Percentiles rank a stretch among this genome's conserved stretches.
Conservation (phyloP, 2,888 invertebrate genomes). For the Timema podura region DNA sequence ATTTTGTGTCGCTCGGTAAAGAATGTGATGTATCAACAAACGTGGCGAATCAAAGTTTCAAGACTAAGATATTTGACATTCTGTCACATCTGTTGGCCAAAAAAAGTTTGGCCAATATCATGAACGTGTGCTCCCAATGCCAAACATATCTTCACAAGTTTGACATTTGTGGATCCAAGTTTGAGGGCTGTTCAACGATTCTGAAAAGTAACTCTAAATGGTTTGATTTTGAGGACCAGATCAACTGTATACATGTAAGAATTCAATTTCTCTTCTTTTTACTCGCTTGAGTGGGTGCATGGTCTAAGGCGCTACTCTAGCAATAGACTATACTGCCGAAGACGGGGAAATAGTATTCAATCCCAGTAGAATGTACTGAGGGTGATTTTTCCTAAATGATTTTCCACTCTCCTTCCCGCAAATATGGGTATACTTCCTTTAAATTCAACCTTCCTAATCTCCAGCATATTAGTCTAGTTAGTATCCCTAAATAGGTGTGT, state of each 20-base stretch:
- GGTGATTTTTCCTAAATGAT: too few relatives aligned
- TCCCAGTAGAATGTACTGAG: too few relatives aligned
- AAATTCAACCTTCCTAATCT: too few relatives aligned
- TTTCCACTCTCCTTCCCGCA: too few relatives aligned
- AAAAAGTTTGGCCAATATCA: neutral
- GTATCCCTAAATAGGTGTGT: too few relatives aligned
- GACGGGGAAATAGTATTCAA: too few relatives aligned
- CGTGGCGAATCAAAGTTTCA: neutral
- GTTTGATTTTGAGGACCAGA: neutral
- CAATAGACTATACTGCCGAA: too few relatives aligned
- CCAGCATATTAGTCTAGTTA: too few relatives aligned
- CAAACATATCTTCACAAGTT: neutral
- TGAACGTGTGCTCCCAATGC: neutral
- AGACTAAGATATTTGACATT: constrained; percentile 1
- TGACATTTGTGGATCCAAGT: neutral
- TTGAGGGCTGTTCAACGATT: neutral
- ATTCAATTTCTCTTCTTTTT: too few relatives aligned
- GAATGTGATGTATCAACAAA: neutral
- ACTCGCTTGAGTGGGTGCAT: too few relatives aligned
- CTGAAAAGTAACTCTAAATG: neutral
- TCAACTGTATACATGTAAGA: constrained; percentile 2
- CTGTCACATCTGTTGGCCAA: neutral
- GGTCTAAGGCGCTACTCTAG: too few relatives aligned
- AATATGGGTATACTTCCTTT: too few relatives aligned
- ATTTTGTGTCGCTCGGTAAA: neutral